These are phyloP conservation scores for Epinotia ramella DNA, from an alignment of 2,888 invertebrate species.

Conservation along the genomic window DNA sequence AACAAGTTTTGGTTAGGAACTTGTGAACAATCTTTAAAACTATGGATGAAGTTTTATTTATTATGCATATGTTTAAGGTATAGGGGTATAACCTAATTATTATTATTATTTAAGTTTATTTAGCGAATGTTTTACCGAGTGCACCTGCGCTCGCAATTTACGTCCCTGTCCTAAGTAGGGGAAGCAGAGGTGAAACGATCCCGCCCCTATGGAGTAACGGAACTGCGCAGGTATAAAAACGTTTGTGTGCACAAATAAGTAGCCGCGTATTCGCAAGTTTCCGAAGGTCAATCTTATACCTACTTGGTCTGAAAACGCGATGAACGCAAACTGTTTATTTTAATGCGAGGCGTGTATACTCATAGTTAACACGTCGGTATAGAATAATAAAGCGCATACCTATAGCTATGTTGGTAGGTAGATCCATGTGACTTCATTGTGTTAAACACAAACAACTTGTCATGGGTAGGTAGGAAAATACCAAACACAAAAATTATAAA, in stretches of 20 bases:
- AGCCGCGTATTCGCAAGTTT: slow-evolving; percentile 41
- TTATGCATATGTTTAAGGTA: not conserved
- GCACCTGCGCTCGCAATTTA: slow-evolving; percentile 48
- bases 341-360: slow-evolving; percentile 32
- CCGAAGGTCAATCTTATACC: slow-evolving; percentile 38
- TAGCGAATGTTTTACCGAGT: slow-evolving; percentile 21
- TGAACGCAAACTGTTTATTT: slow-evolving; percentile 38
- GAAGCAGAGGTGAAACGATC: slow-evolving; percentile 51
- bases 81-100: not conserved
- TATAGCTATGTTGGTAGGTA: slow-evolving; percentile 22
- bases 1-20: slow-evolving; percentile 47
- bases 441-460: slow-evolving; percentile 27
- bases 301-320: slow-evolving; percentile 30
- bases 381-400: slow-evolving; percentile 15
- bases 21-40: slow-evolving; percentile 16
- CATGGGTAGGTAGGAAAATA: slow-evolving; percentile 1
- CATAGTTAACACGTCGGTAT: slow-evolving; percentile 11
- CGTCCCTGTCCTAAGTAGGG: slow-evolving; percentile 52
- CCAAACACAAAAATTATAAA: slow-evolving; percentile 6
- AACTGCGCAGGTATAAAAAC: slow-evolving; percentile 54
- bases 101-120: slow-evolving; percentile 17
- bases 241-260: slow-evolving; percentile 43
- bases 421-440: slow-evolving; percentile 27
- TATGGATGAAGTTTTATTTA: not conserved
- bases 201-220: slow-evolving; percentile 54